Percentiles rank a stretch among this genome's conserved stretches.
phyloP scores from a whole-genome alignment of 2,888 invertebrate species.

The Sesamia inferens region DNA sequence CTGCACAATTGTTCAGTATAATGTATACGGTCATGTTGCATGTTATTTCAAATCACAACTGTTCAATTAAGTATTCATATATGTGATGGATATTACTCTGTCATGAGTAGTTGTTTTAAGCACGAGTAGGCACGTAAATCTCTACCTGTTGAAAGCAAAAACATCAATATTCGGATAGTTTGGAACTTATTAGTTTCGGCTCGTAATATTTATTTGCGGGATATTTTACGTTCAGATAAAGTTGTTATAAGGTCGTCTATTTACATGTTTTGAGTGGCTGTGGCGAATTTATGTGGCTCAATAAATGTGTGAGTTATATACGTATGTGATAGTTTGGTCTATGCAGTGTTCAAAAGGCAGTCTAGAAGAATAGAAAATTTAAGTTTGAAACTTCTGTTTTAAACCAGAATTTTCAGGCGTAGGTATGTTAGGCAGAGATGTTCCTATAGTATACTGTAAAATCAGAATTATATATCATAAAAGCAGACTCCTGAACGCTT shows the following conservation, averaged over 20 bases:
- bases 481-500: no score
- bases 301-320: not conserved
- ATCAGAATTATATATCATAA: no score
- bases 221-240: slow-evolving; percentile 32
- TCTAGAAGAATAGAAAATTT: not conserved
- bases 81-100: slow-evolving; percentile 43
- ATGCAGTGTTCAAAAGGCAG: not conserved
- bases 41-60: slow-evolving; percentile 37
- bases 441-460: not conserved
- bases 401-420: no score
- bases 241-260: slow-evolving; percentile 32
- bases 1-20: slow-evolving; percentile 11
- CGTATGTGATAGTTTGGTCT: not conserved
- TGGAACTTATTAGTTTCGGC: slow-evolving; percentile 32
- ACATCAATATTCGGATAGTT: slow-evolving; percentile 25
- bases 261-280: slow-evolving; percentile 6
- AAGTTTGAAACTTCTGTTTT: not conserved
- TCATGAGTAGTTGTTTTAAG: slow-evolving; percentile 3
- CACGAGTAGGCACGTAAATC: slow-evolving; percentile 19
- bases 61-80: slow-evolving; percentile 48
- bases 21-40: slow-evolving; percentile 20
- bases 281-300: slow-evolving; percentile 8
- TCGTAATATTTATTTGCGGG: slow-evolving; percentile 28
- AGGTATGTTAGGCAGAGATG: not conserved
- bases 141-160: slow-evolving; percentile 53